These are phyloP conservation scores for Folsomia candida DNA, from an alignment of 2,888 invertebrate genomes.

Conservation along the genomic window DNA sequence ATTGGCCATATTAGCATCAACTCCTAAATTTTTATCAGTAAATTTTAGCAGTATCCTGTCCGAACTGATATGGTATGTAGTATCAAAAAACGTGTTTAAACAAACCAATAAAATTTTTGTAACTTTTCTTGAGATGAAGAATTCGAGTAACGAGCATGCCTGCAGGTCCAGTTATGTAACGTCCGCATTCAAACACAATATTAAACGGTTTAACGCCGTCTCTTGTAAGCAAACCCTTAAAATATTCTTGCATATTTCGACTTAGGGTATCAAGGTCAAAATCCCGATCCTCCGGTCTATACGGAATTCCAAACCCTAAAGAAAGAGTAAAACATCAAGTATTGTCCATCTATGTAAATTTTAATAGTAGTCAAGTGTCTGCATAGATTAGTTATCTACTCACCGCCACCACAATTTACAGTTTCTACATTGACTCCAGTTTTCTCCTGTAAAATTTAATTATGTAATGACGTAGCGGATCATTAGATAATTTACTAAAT, in stretches of 20 bases:
- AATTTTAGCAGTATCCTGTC: too few relatives aligned
- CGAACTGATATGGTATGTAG: too few relatives aligned
- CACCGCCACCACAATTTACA: slow-evolving; percentile 30
- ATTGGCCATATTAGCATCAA: slow-evolving; percentile 28
- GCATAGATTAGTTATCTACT: background rate
- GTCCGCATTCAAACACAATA: slow-evolving; percentile 21
- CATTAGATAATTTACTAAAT: too few relatives aligned
- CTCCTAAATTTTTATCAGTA: slow-evolving; percentile 13
- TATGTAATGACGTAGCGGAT: too few relatives aligned
- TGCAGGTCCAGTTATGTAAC: slow-evolving; percentile 25
- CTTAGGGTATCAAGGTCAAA: background rate
- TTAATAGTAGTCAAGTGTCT: too few relatives aligned
- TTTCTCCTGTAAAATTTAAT: slow-evolving; percentile 6
- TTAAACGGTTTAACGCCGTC: slow-evolving; percentile 7
- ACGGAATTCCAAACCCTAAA: slow-evolving; percentile 28
- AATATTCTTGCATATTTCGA: background rate
- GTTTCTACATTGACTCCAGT: slow-evolving; percentile 8
- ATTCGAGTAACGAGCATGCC: slow-evolving; percentile 19
- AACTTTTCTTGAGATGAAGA: slow-evolving; percentile 21
- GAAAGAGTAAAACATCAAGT: background rate
- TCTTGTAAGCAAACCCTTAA: background rate
- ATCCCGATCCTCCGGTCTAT: slow-evolving; percentile 15
- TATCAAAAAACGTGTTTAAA: background rate
- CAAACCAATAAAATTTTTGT: slow-evolving; percentile 22
- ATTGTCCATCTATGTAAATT: background rate